Conservation (phyloP, 2,797 vertebrate species). For the Neomorphus geoffroyi region DNA sequence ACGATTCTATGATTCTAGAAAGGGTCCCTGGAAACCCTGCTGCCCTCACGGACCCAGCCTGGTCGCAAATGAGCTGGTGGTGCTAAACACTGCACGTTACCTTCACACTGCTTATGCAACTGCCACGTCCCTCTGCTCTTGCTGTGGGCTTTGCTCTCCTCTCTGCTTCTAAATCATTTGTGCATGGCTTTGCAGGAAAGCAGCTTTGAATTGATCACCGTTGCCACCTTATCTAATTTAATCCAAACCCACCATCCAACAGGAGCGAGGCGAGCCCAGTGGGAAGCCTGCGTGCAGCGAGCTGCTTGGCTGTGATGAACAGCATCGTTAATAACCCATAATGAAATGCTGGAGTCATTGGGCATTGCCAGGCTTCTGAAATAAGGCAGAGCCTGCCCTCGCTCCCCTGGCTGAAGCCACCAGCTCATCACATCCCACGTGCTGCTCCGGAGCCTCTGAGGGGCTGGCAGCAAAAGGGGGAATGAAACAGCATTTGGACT, state of each 20-base stretch:
- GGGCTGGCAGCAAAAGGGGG: neutral
- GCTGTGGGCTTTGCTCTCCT: neutral
- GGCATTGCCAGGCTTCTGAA: neutral
- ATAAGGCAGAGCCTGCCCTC: neutral
- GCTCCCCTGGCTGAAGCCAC: neutral
- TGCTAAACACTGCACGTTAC: neutral
- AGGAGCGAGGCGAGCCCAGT: neutral
- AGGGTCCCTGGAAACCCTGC: neutral
- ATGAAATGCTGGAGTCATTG: neutral
- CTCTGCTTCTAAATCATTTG: neutral
- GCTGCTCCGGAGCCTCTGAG: fast-evolving
- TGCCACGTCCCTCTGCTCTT: neutral
- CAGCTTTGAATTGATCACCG: neutral
- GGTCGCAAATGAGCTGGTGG: neutral
- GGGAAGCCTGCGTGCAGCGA: neutral
- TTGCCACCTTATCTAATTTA: neutral
- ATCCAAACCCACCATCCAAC: neutral
- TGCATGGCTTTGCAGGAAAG: neutral
- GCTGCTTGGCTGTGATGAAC: neutral
- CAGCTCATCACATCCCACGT: fast-evolving
- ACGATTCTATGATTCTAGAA: neutral
- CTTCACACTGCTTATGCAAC: neutral
- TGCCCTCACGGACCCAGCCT: fast-evolving
- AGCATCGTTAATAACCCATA: fast-evolving
- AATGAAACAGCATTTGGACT: neutral